Base-by-base conservation (phyloP, 1,140 invertebrate genomes). In the Eueides isabella region DNA sequence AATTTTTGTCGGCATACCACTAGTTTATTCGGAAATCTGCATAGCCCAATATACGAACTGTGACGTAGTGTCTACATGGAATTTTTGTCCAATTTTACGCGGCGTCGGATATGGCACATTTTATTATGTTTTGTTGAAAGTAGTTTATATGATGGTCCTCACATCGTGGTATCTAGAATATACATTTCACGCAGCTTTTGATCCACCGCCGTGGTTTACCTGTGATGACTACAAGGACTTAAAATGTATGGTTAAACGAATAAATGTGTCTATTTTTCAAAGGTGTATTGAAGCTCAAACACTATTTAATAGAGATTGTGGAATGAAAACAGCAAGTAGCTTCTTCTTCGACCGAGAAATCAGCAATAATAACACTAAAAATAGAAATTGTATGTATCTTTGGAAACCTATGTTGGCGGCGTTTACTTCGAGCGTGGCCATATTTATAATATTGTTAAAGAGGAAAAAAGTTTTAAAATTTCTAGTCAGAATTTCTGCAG, bases 11-110 rank as follows among this genome's bases (percentile, higher is more conserved):
- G 87, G 87, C 33, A 87, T 91, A 75, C 91, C 91, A 44, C 67
- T 91, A 38, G 81, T 89, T 38, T 92, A 91, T 79, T 90, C 91
- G n/a, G 91, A 92, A 75, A 87, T 92, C 65, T 91, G 89, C 73
- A 75, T 92, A 19, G 85, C 85, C 11, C 91, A 92, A 76, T 92
- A 91, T 64, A 87, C 87, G 26, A 91, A 91, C 67, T 80, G 83
- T 61, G 79, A 84, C 70, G 76, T 81, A 4, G 74, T 92, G 31
- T 76, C 83, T 14, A 85, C 85, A 73, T 92, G 89, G 89, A 81
- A 91, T 76, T 91, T 87, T 61, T 87, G 87, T 65, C 91, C 91
- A 9, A 70, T 92, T 28, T 82, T 92, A 66, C 83, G 84, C 7
- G 77, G 85, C 41, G 76, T 88, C 65, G 87, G 89, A 12, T 89